These are phyloP conservation scores for Heteractis magnifica DNA, from an alignment of 92 coral and sea anemone genomes.

Conservation along the genomic window DNA sequence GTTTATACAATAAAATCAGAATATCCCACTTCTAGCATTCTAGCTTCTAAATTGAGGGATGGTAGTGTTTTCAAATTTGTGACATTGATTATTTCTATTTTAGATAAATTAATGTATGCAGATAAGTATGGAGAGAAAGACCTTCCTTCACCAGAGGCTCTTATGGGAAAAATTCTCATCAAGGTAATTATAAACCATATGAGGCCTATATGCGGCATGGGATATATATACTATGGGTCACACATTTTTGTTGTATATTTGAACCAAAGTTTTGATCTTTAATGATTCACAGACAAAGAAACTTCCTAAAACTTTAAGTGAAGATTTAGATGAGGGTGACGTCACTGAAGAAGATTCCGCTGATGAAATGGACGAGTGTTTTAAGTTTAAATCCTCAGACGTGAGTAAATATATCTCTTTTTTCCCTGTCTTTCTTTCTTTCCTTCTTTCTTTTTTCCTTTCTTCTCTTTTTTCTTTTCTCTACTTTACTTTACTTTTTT, in stretches of 20 bases:
- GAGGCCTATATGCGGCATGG: background rate
- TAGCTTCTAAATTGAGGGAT: too few species aligned
- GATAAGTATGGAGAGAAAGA: slow-evolving; percentile 53
- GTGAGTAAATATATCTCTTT: slow-evolving; percentile 10
- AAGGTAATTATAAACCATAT: slow-evolving; percentile 36
- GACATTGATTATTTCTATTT: background rate
- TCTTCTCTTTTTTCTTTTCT: too few species aligned
- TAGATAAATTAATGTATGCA: slow-evolving; percentile 60
- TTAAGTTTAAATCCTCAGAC: slow-evolving; percentile 62
- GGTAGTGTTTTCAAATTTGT: too few species aligned
- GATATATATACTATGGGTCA: background rate
- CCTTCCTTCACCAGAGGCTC: slow-evolving; percentile 74
- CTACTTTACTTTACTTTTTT: too few species aligned
- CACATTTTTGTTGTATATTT: background rate
- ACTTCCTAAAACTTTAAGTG: slow-evolving; percentile 54
- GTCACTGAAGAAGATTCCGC: slow-evolving; percentile 91
- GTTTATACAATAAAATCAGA: background rate
- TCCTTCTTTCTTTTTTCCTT: too few species aligned
- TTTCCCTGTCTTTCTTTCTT: too few species aligned
- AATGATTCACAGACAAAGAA: slow-evolving; percentile 56
- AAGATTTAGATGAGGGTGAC: slow-evolving; percentile 71
- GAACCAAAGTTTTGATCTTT: background rate
- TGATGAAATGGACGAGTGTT: slow-evolving; percentile 80
- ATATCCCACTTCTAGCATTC: background rate
- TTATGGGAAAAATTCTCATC: slow-evolving; percentile 76